phyloP scores from a whole-genome alignment of 2,888 invertebrate species.

The Ommatoiulus sabulosus region DNA sequence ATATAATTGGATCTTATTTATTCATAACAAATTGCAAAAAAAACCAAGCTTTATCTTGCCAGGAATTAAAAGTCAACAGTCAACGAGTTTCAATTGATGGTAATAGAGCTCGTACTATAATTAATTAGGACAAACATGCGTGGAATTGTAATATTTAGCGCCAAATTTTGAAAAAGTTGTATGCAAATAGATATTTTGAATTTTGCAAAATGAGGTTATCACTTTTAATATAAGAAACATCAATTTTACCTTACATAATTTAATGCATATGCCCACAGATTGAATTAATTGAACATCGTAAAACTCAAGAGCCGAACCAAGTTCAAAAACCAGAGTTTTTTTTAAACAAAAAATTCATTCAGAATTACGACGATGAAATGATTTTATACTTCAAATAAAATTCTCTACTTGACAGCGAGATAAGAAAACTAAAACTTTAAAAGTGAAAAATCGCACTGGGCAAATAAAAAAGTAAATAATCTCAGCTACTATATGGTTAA shows the following conservation, averaged over 20 bases:
- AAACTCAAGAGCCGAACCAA: neutral
- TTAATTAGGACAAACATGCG: too few species aligned
- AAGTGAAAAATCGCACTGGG: neutral
- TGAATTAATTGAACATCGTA: too few species aligned
- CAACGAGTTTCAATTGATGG: too few species aligned
- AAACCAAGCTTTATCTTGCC: too few species aligned
- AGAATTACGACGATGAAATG: neutral
- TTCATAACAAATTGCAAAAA: too few species aligned
- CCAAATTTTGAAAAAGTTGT: neutral
- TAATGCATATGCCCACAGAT: too few species aligned
- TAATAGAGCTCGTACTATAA: too few species aligned
- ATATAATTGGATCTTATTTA: too few species aligned
- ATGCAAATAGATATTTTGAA: neutral
- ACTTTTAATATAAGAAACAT: neutral
- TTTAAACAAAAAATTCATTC: neutral
- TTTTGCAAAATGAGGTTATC: neutral
- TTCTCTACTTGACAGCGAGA: neutral
- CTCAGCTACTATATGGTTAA: neutral
- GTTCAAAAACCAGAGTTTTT: neutral
- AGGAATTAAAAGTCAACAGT: too few species aligned
- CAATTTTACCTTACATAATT: too few species aligned
- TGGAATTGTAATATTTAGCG: too few species aligned
- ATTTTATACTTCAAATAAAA: neutral
- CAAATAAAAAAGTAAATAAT: constrained; percentile 4
- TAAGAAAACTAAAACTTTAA: neutral